phyloP scores from a whole-genome alignment of 2,888 invertebrate genomes.

The Rugalucina vietnamica region DNA sequence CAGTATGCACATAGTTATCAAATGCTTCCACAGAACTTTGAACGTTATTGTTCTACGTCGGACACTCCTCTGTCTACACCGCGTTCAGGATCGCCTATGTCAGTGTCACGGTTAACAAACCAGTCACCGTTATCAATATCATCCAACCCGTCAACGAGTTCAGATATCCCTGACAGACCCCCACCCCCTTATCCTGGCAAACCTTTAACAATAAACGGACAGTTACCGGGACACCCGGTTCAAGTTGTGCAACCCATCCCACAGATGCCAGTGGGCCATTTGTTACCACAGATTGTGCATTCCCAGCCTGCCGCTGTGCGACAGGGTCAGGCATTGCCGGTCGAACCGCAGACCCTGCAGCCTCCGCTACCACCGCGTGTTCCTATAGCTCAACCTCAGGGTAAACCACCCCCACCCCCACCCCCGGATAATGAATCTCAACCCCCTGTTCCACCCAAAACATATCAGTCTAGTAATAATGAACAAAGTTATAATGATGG shows the following conservation, averaged over 20 bases:
- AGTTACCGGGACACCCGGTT: slow-evolving; percentile 57
- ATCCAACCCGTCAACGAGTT: slow-evolving; percentile 83
- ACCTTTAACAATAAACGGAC: slow-evolving; percentile 49
- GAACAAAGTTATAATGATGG: slow-evolving; percentile 65
- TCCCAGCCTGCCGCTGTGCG: slow-evolving; percentile 60
- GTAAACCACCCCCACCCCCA: slow-evolving; percentile 63
- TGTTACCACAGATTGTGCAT: slow-evolving; percentile 68
- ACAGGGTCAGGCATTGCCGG: slow-evolving; percentile 46
- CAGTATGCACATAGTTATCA: slow-evolving; percentile 52
- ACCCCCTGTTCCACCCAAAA: slow-evolving; percentile 50
- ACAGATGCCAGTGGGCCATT: slow-evolving; percentile 59
- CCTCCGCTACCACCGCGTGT: slow-evolving; percentile 77
- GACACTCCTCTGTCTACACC: slow-evolving; percentile 78
- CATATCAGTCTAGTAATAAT: slow-evolving; percentile 9
- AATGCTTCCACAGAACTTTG: slow-evolving; percentile 41
- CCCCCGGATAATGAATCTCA: slow-evolving; percentile 56
- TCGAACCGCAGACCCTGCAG: slow-evolving; percentile 41
- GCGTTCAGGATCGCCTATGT: slow-evolving; percentile 81
- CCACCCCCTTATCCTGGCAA: slow-evolving; percentile 82
- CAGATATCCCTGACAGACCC: slow-evolving; percentile 82
- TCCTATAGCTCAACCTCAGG: slow-evolving; percentile 61
- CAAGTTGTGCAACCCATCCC: slow-evolving; percentile 67
- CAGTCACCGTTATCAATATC: slow-evolving; percentile 83
- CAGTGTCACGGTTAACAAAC: slow-evolving; percentile 79
- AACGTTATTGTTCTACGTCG: slow-evolving; percentile 45